Evolutionary conservation across 1,140 invertebrate genomes (phyloP).

Genomic region (Colletes latitarsis): DNA sequence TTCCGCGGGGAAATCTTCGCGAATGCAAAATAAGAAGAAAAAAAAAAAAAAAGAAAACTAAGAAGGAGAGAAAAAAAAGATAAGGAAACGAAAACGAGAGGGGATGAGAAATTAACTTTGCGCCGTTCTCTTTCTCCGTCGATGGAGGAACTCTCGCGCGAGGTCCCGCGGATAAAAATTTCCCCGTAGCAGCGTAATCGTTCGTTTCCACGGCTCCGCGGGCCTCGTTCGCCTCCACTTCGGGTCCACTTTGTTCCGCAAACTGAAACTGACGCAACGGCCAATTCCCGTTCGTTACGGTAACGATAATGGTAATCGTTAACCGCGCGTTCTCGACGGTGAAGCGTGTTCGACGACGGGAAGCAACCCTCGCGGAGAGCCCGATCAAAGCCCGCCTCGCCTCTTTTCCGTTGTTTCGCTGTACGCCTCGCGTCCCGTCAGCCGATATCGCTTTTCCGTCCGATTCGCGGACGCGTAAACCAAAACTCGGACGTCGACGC

Average conservation of each 20-base stretch:
- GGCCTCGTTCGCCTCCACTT: slow-evolving; percentile 11
- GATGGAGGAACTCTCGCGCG: neutral
- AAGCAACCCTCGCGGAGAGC: slow-evolving; percentile 37
- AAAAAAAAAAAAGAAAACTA: neutral
- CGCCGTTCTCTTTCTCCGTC: slow-evolving; percentile 29
- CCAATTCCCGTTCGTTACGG: slow-evolving; percentile 65
- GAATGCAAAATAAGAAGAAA: slow-evolving; percentile 12
- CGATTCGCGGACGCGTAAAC: neutral
- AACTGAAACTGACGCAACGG: slow-evolving; percentile 69
- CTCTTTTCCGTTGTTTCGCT: slow-evolving; percentile 46
- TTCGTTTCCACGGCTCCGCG: slow-evolving; percentile 8
- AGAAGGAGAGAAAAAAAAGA: neutral
- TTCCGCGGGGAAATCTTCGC: slow-evolving; percentile 48
- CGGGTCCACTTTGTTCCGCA: slow-evolving; percentile 23
- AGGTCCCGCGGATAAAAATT: slow-evolving; percentile 9
- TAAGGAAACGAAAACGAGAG: slow-evolving; percentile 16
- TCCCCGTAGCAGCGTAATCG: slow-evolving; percentile 39
- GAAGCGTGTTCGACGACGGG: slow-evolving; percentile 22
- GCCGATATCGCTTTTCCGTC: slow-evolving; percentile 5
- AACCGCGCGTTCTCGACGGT: slow-evolving; percentile 45
- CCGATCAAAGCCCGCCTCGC: slow-evolving; percentile 47
- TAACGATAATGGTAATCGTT: slow-evolving; percentile 71
- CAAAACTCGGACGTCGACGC: slow-evolving; percentile 9
- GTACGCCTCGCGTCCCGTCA: neutral
- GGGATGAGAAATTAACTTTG: slow-evolving; percentile 53